Evolutionary conservation across 2,797 vertebrate species (phyloP), one percentile per base, ranked within the genome.

Genomic region (Danio tinwini): DNA sequence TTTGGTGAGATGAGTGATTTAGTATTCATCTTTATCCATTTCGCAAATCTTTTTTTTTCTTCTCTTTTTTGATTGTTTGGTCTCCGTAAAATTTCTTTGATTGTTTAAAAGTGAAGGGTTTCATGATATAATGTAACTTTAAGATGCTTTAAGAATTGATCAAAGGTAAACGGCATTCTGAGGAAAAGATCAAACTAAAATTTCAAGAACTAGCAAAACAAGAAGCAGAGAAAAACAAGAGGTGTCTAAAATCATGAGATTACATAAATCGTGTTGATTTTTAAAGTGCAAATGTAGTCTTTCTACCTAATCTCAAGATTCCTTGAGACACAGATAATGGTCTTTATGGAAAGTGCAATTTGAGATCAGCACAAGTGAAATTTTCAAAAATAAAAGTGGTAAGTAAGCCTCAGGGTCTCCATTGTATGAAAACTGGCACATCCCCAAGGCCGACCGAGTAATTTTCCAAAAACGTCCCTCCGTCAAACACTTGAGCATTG

Each of bases 261-360:
- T 87, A 83, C 74, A 90, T 69, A 92, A 88, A 89, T 88, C 29
- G 84, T 81, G 85, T 84, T 87, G 58, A 92, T 89, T 86, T 85
- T 85, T 95, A 94, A 94, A 94, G 94, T 95, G 94, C 94, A 94
- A 92, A 91, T 94, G 92, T 92, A 92, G 92, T 85, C 83, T 59
- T 89, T 90, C 90, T 84, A 89, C 81, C 68, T 87, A 39, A 81
- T 88, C 90, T 91, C 89, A 91, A 88, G 87, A 78, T 75, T 75
- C 83, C 90, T 90, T 81, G 89, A 91, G 89, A 91, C 80, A 78
- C 82, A 85, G 84, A 90, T 88, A 90, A 89, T 92, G 90, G 92
- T 94, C 93, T 94, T 90, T 91, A 80, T 90, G 89, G 93, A 94
- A 94, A 93, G 93, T 94, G 92, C 93, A 93, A 92, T 88, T 93